These are phyloP conservation scores for Meiosimyza platycephala DNA, from an alignment of 2,888 invertebrate genomes.

Conservation along the genomic window DNA sequence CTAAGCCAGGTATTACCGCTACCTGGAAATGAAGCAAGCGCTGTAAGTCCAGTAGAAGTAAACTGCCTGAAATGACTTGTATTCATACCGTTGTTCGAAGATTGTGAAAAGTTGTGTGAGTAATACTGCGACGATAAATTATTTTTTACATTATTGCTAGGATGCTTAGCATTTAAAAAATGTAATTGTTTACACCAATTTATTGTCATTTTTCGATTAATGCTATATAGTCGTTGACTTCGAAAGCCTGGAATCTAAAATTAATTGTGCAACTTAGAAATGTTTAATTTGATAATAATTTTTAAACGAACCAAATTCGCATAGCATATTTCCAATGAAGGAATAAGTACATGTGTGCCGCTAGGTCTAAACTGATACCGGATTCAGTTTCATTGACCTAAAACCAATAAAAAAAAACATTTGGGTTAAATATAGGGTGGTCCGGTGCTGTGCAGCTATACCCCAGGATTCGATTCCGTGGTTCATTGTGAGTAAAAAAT, in stretches of 20 bases:
- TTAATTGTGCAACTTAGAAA: not conserved
- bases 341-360: no score
- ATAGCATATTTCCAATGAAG: not conserved
- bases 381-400: no score
- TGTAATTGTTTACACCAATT: constrained; percentile 66
- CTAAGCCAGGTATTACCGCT: constrained; percentile 88
- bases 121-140: not conserved
- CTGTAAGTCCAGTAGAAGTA: constrained; percentile 62
- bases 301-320: constrained; percentile 13
- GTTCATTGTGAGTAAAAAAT: no score
- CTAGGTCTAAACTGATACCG: no score
- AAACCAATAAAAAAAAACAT: no score
- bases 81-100: not conserved
- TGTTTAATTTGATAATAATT: not conserved
- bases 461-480: no score
- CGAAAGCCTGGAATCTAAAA: constrained; percentile 61
- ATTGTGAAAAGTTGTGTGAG: not conserved
- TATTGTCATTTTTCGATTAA: constrained; percentile 62
- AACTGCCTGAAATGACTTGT: constrained; percentile 6
- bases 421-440: no score
- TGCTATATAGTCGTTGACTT: constrained; percentile 58
- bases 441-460: no score
- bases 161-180: constrained; percentile 60
- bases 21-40: constrained; percentile 84
- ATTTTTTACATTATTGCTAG: constrained; percentile 45